Conservation (phyloP, 2,797 vertebrate genomes). For the Diplodus puntazzo region DNA sequence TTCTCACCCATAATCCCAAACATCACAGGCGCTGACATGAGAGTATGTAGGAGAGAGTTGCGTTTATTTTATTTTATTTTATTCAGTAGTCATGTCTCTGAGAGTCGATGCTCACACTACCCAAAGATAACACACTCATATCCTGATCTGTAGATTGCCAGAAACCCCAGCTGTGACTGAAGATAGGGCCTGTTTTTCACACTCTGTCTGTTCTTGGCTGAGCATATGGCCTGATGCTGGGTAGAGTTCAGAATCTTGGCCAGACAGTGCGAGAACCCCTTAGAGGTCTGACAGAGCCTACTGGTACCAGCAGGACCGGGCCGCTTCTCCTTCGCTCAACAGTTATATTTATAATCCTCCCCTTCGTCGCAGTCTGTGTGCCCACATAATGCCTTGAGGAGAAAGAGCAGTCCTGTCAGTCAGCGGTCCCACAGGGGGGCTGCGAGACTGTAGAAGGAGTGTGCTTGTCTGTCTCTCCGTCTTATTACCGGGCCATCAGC, state of each 20-base stretch:
- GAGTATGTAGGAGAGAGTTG: not conserved
- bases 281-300: conserved; percentile 23
- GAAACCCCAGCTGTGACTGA: conserved; percentile 14
- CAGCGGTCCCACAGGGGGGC: conserved; percentile 52
- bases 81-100: not conserved
- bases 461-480: conserved; percentile 55
- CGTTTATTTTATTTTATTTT: conserved; percentile 10
- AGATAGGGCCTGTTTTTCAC: conserved; percentile 17
- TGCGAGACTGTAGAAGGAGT: conserved; percentile 34
- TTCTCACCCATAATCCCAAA: not conserved
- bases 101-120: not conserved
- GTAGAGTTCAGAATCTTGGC: conserved; percentile 6
- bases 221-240: conserved; percentile 10
- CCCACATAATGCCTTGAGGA: conserved; percentile 41
- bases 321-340: conserved; percentile 15
- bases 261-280: conserved; percentile 3
- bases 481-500: conserved; percentile 72
- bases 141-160: not conserved
- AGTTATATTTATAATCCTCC: conserved; percentile 55
- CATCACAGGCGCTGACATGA: not conserved
- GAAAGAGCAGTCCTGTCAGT: conserved; percentile 73
- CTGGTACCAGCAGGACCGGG: conserved; percentile 36
- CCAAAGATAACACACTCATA: not conserved
- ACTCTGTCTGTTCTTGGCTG: conserved; percentile 27
- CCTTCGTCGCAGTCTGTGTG: conserved; percentile 28